Evolutionary conservation across 2,797 vertebrate species (phyloP), one percentile per base, ranked within the genome.

Genomic region (Brotula barbata): DNA sequence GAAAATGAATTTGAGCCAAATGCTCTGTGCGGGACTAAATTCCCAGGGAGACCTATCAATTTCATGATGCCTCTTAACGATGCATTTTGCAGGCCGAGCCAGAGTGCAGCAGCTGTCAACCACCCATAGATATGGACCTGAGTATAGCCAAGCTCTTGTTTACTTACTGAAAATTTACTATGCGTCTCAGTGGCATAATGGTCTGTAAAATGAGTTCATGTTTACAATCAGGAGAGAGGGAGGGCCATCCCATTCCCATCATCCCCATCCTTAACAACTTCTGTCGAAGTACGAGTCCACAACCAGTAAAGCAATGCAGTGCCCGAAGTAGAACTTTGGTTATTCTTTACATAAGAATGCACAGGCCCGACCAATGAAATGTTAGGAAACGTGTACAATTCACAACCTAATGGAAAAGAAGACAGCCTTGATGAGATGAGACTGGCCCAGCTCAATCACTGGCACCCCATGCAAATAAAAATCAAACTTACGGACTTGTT

Each of bases 1-100:
- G 43, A 54, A 64, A 59, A 52, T 8, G 53, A 65, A 34, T 46
- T 11, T 34, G 52, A 58, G 62, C 52, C 33, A 46, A 62, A 64
- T 49, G 58, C 50, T 68, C 57, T 43, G 63, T 8, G 46, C 14
- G 25, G 49, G 56, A 43, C 14, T 58, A 37, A 61, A 80, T 56
- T 87, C 83, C 83, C 80, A 73, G 6, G 53, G 82, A 64, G 80
- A 65, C 55, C 17, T 68, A 85, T 88, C 78, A 44, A 66, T 83
- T 81, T 75, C 73, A 63, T 25, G 65, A 80, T 60, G 64, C 62
- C 71, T 75, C 58, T 75, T 86, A 82, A 83, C 58, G 68, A 77
- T 69, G 52, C 79, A 63, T 73, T 77, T 69, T 62, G 44, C 41
- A 46, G 63, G 17, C n/a, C 54, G 34, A 20, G 45, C 42, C 55